phyloP scores from a whole-genome alignment of 2,113 vertebrate genomes.

The Crotalus helleri region DNA sequence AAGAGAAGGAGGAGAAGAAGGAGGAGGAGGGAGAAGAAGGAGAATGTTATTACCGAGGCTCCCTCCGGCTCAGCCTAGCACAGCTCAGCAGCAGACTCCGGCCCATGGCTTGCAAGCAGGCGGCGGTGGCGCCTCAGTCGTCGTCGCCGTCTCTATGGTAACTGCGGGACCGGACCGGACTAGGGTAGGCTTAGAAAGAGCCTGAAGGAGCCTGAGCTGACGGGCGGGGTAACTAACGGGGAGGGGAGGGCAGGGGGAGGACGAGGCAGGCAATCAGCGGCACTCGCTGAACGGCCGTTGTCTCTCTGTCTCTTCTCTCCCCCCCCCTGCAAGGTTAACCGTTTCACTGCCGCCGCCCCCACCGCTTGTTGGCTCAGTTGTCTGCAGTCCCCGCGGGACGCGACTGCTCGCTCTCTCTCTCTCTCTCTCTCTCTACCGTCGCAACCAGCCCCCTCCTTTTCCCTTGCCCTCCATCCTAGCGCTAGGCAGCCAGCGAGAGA shows the following conservation, averaged over 20 bases:
- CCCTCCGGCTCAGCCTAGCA: conserved; percentile 55
- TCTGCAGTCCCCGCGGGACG: conserved; percentile 53
- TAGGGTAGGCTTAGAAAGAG: background rate
- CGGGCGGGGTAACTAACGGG: background rate
- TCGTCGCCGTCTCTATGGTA: conserved; percentile 24
- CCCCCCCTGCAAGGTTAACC: conserved; percentile 15
- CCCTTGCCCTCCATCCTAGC: conserved; percentile 30
- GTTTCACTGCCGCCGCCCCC: conserved; percentile 5
- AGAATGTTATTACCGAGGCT: conserved; percentile 25
- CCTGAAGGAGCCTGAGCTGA: background rate
- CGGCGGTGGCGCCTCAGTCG: background rate
- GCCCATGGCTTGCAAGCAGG: conserved; percentile 24
- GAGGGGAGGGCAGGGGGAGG: background rate
- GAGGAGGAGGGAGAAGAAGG: background rate
- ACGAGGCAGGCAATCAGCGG: background rate
- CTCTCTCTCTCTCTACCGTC: background rate
- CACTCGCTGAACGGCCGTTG: conserved; percentile 5
- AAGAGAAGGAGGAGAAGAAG: background rate
- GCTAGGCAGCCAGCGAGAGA: conserved; percentile 39
- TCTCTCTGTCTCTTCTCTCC: background rate
- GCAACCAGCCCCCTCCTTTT: conserved; percentile 34
- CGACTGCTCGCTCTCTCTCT: conserved; percentile 11
- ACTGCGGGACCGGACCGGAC: conserved; percentile 16
- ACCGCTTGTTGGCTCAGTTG: conserved; percentile 1
- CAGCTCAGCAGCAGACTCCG: conserved; percentile 46